These are phyloP conservation scores for Coptodon bakossiorum DNA, from an alignment of 2,113 vertebrate species.

Conservation along the genomic window DNA sequence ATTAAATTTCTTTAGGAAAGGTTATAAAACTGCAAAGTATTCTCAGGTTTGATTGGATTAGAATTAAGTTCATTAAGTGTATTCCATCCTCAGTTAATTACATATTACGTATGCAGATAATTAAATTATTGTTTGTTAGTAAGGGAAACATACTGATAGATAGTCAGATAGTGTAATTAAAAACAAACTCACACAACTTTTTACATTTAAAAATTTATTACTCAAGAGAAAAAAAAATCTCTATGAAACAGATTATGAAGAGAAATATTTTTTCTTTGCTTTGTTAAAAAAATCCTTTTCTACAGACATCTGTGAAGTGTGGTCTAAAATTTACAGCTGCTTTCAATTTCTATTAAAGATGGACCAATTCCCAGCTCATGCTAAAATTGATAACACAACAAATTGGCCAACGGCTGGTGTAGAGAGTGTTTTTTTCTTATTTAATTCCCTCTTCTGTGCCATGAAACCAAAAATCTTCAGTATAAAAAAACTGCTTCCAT, in stretches of 20 bases:
- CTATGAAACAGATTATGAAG: background rate
- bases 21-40: background rate
- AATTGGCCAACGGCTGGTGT: background rate
- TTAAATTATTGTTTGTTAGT: background rate
- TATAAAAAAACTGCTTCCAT: background rate
- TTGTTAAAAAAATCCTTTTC: background rate
- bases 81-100: background rate
- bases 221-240: background rate
- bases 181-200: background rate
- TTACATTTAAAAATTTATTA: slow-evolving; percentile 24
- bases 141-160: background rate
- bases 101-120: background rate
- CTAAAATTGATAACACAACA: background rate
- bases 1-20: background rate
- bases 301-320: background rate
- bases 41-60: background rate
- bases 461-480: background rate
- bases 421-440: background rate
- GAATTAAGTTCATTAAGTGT: background rate
- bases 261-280: background rate
- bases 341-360: background rate
- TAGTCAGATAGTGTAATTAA: background rate
- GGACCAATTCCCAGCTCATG: background rate
- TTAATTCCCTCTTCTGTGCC: background rate
- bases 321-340: background rate